A percentile compares a stretch with the other conserved stretches of the same genome.
These are phyloP conservation scores for Biston betularia DNA, from an alignment of 2,888 invertebrate species.

Conservation along the genomic window DNA sequence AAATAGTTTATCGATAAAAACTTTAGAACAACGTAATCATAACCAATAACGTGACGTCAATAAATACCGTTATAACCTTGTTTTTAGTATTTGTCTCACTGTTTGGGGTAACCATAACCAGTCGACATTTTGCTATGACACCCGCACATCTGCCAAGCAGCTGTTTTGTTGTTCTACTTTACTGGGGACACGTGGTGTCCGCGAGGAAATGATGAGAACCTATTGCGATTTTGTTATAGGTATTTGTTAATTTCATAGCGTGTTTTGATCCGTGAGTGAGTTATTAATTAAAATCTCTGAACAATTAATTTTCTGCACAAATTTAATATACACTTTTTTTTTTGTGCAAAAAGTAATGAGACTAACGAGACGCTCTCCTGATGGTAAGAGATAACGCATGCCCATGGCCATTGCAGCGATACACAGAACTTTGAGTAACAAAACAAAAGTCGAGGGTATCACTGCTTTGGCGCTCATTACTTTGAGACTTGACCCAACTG, in stretches of 20 bases:
- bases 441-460: no score
- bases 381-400: no score
- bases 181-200: slow-evolving; percentile 60
- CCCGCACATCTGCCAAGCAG: slow-evolving; percentile 66
- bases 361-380: no score
- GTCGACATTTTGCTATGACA: slow-evolving; percentile 59
- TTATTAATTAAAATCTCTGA: background rate
- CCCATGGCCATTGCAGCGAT: no score
- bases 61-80: slow-evolving; percentile 8
- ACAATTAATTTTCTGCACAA: no score
- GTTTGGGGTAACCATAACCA: slow-evolving; percentile 53
- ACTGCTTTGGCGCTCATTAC: no score
- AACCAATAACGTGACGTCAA: slow-evolving; percentile 5
- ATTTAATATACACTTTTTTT: no score
- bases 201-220: slow-evolving; percentile 35
- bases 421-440: no score
- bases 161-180: slow-evolving; percentile 64
- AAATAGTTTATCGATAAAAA: background rate
- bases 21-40: background rate
- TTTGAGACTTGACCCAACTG: no score
- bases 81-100: slow-evolving; percentile 32
- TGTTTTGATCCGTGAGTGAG: slow-evolving; percentile 11
- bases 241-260: slow-evolving; percentile 1
- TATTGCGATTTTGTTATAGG: slow-evolving; percentile 26
- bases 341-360: no score